These are phyloP conservation scores for Mugil cephalus DNA, from an alignment of 2,113 vertebrate genomes.

Conservation along the genomic window DNA sequence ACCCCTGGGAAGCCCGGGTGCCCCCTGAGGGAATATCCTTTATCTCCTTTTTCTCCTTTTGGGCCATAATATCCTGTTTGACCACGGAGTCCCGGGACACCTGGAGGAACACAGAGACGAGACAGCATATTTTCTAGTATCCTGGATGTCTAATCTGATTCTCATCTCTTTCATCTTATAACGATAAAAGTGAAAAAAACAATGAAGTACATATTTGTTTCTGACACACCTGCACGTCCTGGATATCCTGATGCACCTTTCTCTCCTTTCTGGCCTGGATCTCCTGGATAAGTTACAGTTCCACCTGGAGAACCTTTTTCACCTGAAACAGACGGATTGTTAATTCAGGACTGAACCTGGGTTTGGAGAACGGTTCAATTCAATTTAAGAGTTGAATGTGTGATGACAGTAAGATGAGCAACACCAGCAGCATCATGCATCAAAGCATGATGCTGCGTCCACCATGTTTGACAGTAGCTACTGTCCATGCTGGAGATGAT, in stretches of 20 bases:
- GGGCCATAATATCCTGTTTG: conserved; percentile 63
- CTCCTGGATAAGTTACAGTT: conserved; percentile 55
- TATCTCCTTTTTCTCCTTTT: conserved; percentile 70
- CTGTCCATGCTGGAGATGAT: no score
- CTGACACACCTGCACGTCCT: conserved; percentile 71
- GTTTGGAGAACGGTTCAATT: no score
- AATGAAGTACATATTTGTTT: no score
- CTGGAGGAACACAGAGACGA: conserved; percentile 52
- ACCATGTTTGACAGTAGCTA: no score
- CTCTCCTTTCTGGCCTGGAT: conserved; percentile 74
- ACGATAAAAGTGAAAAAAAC: no score
- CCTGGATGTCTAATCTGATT: no score
- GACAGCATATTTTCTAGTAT: no score
- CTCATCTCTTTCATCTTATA: no score
- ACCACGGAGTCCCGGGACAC: conserved; percentile 64
- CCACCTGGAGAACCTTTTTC: conserved; percentile 75
- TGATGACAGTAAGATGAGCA: no score
- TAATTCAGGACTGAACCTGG: neutral
- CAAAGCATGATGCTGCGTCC: no score
- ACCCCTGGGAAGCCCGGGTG: conserved; percentile 70
- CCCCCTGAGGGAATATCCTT: conserved; percentile 70
- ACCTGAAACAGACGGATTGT: conserved; percentile 59
- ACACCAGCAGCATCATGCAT: no score
- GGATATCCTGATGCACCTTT: conserved; percentile 69
- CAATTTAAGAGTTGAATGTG: no score